phyloP scores from a whole-genome alignment of 2,113 vertebrate species.

The Heterotilapia buettikoferi region DNA sequence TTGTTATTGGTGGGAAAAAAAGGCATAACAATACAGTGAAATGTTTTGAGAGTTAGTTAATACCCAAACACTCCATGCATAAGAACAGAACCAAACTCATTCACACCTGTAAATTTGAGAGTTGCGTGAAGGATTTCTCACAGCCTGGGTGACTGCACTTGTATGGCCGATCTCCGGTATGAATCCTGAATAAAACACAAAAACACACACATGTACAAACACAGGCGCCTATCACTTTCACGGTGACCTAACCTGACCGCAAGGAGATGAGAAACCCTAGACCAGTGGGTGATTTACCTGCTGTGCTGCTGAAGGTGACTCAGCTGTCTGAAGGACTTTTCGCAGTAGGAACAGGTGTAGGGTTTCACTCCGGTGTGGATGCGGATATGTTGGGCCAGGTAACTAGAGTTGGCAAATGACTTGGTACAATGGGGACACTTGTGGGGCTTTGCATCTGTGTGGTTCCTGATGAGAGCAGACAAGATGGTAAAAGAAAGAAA shows the following conservation, averaged over 20 bases:
- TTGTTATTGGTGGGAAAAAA: neutral
- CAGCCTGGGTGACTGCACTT: slow-evolving; percentile 92
- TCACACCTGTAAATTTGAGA: slow-evolving; percentile 94
- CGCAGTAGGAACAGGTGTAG: slow-evolving; percentile 91
- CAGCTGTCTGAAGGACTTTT: slow-evolving; percentile 94
- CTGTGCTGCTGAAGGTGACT: slow-evolving; percentile 98
- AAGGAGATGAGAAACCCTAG: slow-evolving; percentile 23
- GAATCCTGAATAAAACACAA: slow-evolving; percentile 80
- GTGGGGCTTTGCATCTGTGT: slow-evolving; percentile 98
- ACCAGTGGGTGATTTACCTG: slow-evolving; percentile 76
- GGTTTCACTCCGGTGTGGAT: slow-evolving; percentile 98
- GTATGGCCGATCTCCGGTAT: slow-evolving; percentile 95
- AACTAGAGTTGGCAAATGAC: slow-evolving; percentile 97
- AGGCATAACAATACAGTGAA: neutral
- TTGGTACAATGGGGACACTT: slow-evolving; percentile 99
- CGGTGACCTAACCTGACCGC: neutral
- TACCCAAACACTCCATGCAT: neutral
- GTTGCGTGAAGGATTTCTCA: slow-evolving; percentile 97
- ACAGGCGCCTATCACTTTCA: neutral
- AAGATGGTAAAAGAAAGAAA: neutral
- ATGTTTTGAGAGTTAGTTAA: neutral
- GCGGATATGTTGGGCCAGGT: slow-evolving; percentile 95
- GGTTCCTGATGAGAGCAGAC: slow-evolving; percentile 76
- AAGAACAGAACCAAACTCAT: neutral
- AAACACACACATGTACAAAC: neutral